Base-by-base conservation (phyloP, 35 echinoderm and acorn worm genomes). In the Ophioderma brevispina region DNA sequence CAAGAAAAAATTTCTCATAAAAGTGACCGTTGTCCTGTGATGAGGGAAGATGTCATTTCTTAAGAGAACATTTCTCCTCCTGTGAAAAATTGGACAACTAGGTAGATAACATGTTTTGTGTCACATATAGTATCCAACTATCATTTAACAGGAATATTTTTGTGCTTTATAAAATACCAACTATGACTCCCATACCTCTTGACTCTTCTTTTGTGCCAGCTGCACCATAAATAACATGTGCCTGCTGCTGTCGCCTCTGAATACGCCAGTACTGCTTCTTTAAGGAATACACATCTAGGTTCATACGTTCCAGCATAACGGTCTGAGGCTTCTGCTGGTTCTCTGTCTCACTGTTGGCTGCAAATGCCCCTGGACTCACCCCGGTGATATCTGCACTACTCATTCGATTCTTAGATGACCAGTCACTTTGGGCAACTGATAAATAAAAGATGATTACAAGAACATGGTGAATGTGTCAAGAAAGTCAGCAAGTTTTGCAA, bases 181-280 rank as follows among this genome's bases (percentile, higher is more conserved):
- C 17, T 4, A 46, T 46, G 41, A 4, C 41, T 46, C 41, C 78
- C 23, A 41, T 85, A 75, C 91, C 77, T 86, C 92, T 81, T 33
- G 85, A 79, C 35, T 87, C 89, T 2, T 55, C 86, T 35, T 88
- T 99, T 38, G 83, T 91, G 1, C 90, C 91, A 32, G 97, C 82
- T 19, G 90, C 91, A 70, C 59, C 59, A 78, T 99, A 99, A 2
- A 99, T 92, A 19, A 99, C 97, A 79, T 99, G 97, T 10, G 97
- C 97, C 59, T 85, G 83, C 80, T 92, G 91, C 42, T 99, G 97
- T 18, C 94, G 77, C 32, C 84, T 64, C 80, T 99, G 97, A 81
- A 99, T 99, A 76, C 93, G 88, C 79, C 91, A 88, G 88, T 99
- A 99, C 91, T 99, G 97, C 55, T 94, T 93, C 88, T 99, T 99